These are phyloP conservation scores for Butastur rufipennis DNA, from an alignment of 2,113 vertebrate species.

Conservation along the genomic window DNA sequence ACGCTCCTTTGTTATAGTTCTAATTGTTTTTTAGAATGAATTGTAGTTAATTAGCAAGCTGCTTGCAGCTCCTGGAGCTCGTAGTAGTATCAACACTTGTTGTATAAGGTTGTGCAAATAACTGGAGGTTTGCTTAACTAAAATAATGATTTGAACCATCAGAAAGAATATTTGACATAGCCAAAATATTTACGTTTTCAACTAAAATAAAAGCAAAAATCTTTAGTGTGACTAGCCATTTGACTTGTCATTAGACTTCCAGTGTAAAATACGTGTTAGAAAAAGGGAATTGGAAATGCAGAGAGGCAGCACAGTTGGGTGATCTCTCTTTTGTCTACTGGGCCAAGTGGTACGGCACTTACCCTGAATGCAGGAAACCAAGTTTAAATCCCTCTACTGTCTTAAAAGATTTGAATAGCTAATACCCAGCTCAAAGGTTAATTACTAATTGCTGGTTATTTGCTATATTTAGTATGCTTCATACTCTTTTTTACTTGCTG, in stretches of 20 bases:
- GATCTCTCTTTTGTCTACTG: neutral
- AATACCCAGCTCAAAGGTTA: conserved; percentile 38
- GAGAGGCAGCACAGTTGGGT: neutral
- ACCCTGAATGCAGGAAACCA: neutral
- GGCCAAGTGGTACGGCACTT: neutral
- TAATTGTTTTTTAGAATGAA: neutral
- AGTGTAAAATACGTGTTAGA: neutral
- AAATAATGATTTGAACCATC: neutral
- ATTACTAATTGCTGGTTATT: conserved; percentile 42
- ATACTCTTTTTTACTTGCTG: neutral
- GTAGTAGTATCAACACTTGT: neutral
- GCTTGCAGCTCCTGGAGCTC: neutral
- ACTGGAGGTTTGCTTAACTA: neutral
- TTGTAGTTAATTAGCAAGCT: conserved; percentile 25
- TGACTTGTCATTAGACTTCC: neutral
- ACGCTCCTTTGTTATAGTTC: neutral
- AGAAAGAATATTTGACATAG: neutral
- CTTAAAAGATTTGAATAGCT: neutral
- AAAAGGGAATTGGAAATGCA: neutral
- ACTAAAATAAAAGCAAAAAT: neutral
- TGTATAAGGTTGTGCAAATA: neutral
- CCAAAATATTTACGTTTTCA: neutral
- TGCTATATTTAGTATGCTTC: conserved; percentile 17
- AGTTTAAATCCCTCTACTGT: neutral
- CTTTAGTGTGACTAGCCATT: neutral